Evolutionary conservation across 2,888 invertebrate genomes (phyloP), one percentile per base, ranked within the genome.

Genomic region (Reticulitermes lucifugus): DNA sequence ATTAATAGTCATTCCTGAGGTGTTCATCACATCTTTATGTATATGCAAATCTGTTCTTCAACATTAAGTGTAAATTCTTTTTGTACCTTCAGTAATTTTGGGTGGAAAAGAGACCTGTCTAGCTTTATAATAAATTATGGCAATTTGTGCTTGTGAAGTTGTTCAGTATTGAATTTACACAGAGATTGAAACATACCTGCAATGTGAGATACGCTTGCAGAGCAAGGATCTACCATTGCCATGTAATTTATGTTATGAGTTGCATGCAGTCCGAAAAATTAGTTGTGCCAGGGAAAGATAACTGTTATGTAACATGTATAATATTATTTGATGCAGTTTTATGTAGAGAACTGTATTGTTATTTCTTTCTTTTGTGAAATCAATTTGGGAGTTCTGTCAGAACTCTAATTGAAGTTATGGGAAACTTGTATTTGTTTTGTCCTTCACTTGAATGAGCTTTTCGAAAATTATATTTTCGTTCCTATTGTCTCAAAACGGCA

Each of bases 1-100:
- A 65, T 65, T 65, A 25, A 65, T n/a, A 65, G 25, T 65, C 65
- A 65, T 65, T 65, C 65, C 65, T 65, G n/a, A 65, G n/a, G 65
- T 65, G 65, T 65, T n/a, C 6, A 14, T 25, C 65, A 65, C 25
- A 25, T 25, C 65, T 65, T 65, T 65, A n/a, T n/a, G n/a, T 14
- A 25, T 65, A n/a, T 25, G n/a, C n/a, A n/a, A 65, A 65, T 25
- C 1, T 25, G n/a, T 65, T 65, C 25, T 65, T 65, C 2, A n/a
- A n/a, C 25, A 9, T 12, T n/a, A 25, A 65, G 9, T n/a, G n/a
- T 65, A 65, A 65, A 65, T 65, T 65, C 10, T 25, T 65, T 65
- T 25, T 65, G 65, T 65, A 65, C 18, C 14, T 7, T 60, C 18
- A 60, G n/a, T 25, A 65, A n/a, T 10, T 65, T 7, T 25, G n/a